Evolutionary conservation across 2,113 vertebrate genomes (phyloP).

Genomic region (Equus przewalskii): DNA sequence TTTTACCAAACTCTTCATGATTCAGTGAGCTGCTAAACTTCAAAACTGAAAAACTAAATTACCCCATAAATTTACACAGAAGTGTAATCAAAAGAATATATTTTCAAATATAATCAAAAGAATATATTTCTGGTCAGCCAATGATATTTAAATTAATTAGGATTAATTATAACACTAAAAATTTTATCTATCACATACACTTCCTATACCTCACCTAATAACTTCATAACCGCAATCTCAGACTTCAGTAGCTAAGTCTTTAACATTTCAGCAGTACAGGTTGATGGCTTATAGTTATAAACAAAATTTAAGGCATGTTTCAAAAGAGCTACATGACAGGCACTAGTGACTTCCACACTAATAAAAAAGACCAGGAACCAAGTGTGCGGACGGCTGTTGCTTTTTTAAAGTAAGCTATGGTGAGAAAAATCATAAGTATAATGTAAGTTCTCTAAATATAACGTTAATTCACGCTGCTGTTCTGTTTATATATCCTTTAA

Average conservation of each 20-base stretch:
- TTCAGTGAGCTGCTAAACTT: constrained; percentile 1
- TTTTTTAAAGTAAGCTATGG: not conserved
- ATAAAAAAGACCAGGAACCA: not conserved
- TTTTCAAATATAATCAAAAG: constrained; percentile 8
- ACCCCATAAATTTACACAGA: not conserved
- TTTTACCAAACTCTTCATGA: not conserved
- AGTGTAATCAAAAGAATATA: not conserved
- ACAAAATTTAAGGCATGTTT: constrained; percentile 19
- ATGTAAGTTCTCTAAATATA: constrained; percentile 41
- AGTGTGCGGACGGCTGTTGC: not conserved
- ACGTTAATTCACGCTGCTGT: not conserved
- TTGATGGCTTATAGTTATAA: not conserved
- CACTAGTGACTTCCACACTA: not conserved
- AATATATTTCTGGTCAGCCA: not conserved
- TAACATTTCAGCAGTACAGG: not conserved
- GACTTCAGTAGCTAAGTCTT: not conserved
- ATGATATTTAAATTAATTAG: constrained; percentile 14
- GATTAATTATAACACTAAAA: constrained; percentile 22
- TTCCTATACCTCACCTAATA: not conserved
- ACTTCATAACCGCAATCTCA: not conserved
- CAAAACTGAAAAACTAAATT: constrained; percentile 6
- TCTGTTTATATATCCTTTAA: not conserved
- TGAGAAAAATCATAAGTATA: not conserved
- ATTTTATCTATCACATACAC: not conserved
- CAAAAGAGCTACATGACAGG: constrained; percentile 8